Conservation (phyloP, 2,113 vertebrate species). For the Vireo altiloquus region DNA sequence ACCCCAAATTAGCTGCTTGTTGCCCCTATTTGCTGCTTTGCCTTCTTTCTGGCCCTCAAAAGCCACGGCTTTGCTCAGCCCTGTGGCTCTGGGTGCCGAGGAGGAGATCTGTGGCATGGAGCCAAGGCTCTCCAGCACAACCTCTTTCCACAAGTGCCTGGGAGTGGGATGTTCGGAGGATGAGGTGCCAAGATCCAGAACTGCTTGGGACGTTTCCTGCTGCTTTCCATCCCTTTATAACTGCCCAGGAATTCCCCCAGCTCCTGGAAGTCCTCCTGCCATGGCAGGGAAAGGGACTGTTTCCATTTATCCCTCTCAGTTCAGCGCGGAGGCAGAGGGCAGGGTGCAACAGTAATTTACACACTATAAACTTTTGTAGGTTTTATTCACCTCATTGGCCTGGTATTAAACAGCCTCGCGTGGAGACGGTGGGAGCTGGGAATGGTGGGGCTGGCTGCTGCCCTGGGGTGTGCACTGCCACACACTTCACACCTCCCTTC, state of each 20-base stretch:
- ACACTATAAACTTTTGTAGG: slow-evolving; percentile 74
- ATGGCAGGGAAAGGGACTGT: slow-evolving; percentile 30
- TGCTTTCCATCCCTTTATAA: not conserved
- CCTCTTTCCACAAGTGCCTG: not conserved
- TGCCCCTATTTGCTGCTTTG: not conserved
- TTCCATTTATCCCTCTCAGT: slow-evolving; percentile 65
- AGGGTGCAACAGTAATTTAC: slow-evolving; percentile 69
- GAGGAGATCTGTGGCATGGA: not conserved
- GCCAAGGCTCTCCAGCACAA: not conserved
- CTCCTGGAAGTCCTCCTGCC: slow-evolving; percentile 6
- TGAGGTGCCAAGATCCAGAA: not conserved
- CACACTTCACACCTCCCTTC: not conserved
- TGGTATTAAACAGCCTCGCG: slow-evolving; percentile 56
- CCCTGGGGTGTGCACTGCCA: not conserved
- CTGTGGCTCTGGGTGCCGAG: not conserved
- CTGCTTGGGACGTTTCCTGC: not conserved
- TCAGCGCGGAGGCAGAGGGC: slow-evolving; percentile 44
- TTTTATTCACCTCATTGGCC: slow-evolving; percentile 71
- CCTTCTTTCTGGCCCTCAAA: not conserved
- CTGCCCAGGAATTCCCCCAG: not conserved
- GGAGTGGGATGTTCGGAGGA: not conserved
- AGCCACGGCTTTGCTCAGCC: fast-evolving
- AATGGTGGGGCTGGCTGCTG: not conserved
- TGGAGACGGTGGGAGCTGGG: slow-evolving; percentile 11
- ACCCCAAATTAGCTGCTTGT: not conserved